Evolutionary conservation across 2,888 invertebrate genomes (phyloP), one percentile per base, ranked within the genome.

Genomic region (Philopedon plagiatum): DNA sequence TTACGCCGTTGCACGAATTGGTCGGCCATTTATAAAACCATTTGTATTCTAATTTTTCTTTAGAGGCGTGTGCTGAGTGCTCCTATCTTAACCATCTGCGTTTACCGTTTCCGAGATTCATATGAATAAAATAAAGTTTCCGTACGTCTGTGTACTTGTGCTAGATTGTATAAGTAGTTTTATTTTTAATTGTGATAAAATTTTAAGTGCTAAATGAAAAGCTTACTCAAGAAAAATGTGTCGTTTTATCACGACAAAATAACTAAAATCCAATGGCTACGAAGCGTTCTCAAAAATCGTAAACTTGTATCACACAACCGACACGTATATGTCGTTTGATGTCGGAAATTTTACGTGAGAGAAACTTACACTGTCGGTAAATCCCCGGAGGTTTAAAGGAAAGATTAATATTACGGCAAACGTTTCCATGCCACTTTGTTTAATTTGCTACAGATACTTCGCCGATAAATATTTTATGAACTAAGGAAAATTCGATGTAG

Each of bases 291-390:
- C 9, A 23, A 58, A 39, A 21, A 23, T 39, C 58, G 39, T 58
- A 58, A 58, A 58, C 19, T 58, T 58, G 58, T 58, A 39, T 37
- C 58, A n/a, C 18, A 34, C 34, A 32, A 39, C 19, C 39, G 39
- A 37, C 58, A 58, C 58, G 58, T 58, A 58, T n/a, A n/a, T 21
- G 39, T 13, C 39, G 23, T 39, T 58, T 58, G 39, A 58, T 39
- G 37, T 39, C 13, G 58, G 39, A 58, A n/a, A 39, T 15, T 34
- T 58, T 58, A 58, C 58, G 58, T 58, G 58, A 58, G 58, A 58
- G 61, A 18, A 56, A 37, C 13, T n/a, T 49, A 49, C 26, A 26
- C 49, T 49, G 49, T 26, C 26, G 26, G 26, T 49, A 49, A 49
- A 49, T 26, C 49, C 49, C 49, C 23, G 5, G 49, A 26, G 49